phyloP scores from a whole-genome alignment of 2,113 vertebrate genomes.

The Mormoops blainvillei region DNA sequence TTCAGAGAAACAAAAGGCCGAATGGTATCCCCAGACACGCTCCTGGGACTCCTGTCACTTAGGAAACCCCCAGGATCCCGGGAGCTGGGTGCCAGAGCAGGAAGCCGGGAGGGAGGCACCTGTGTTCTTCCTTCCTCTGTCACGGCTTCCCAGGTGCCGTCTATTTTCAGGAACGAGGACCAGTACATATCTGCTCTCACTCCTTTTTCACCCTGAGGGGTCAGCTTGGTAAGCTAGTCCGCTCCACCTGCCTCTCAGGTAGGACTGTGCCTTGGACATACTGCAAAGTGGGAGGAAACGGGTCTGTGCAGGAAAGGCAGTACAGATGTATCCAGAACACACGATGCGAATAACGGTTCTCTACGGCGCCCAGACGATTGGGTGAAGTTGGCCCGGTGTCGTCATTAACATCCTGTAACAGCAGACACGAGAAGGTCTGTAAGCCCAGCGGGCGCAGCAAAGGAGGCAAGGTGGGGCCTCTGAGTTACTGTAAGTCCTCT shows the following conservation, averaged over 20 bases:
- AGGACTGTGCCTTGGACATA: no score
- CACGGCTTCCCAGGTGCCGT: not conserved
- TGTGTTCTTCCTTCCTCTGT: not conserved
- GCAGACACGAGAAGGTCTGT: no score
- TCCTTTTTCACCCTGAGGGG: rapidly evolving
- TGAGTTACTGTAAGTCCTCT: no score
- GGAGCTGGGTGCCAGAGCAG: not conserved
- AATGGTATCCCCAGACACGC: not conserved
- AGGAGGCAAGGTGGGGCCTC: rapidly evolving
- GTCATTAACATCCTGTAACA: no score
- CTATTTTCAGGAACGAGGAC: no score
- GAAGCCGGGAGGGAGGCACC: not conserved
- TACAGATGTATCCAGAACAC: rapidly evolving
- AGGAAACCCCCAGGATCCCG: no score
- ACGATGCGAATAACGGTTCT: not conserved
- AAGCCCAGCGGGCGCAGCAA: not conserved
- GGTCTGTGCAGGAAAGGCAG: not conserved
- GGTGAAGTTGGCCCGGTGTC: no score
- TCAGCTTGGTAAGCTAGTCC: not conserved
- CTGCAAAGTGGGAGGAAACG: no score
- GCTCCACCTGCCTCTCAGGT: not conserved
- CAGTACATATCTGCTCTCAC: not conserved
- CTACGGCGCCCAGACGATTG: not conserved
- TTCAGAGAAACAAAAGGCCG: not conserved
- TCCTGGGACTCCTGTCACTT: not conserved